Evolutionary conservation across 2,888 invertebrate species (phyloP).

Genomic region (Melitaea athalia): DNA sequence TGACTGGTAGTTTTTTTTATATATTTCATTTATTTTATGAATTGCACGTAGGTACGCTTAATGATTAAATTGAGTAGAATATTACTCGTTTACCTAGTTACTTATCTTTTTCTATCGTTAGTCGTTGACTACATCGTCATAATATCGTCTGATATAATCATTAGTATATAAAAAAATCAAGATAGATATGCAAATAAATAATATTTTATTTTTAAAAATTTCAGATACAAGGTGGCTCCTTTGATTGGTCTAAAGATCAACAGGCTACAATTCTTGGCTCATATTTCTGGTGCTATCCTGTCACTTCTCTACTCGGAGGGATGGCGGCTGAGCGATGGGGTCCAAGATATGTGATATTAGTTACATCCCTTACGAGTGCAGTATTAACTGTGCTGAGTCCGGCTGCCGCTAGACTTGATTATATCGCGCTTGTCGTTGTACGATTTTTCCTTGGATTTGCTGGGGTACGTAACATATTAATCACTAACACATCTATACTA

Average conservation of each 20-base stretch:
- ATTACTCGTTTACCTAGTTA: too few species aligned
- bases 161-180: too few species aligned
- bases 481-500: too few species aligned
- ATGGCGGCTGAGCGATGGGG: constrained; percentile 86
- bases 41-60: too few species aligned
- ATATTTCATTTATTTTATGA: too few species aligned
- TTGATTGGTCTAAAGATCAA: constrained; percentile 82
- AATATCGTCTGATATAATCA: too few species aligned
- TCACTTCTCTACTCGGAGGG: constrained; percentile 85
- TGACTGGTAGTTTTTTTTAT: too few species aligned
- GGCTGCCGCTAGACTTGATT: constrained; percentile 80
- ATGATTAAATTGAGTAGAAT: too few species aligned
- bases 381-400: constrained; percentile 84
- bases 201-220: not conserved
- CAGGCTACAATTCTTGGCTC: constrained; percentile 85
- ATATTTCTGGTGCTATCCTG: constrained; percentile 87
- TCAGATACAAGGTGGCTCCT: constrained; percentile 51
- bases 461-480: constrained; percentile 74
- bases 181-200: too few species aligned
- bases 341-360: constrained; percentile 82
- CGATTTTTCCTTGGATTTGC: constrained; percentile 84
- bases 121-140: too few species aligned
- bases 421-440: constrained; percentile 78
- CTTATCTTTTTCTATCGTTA: too few species aligned
- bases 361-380: constrained; percentile 75